Base-by-base conservation (phyloP, 1,140 invertebrate species). In the Aphidius ervi region DNA sequence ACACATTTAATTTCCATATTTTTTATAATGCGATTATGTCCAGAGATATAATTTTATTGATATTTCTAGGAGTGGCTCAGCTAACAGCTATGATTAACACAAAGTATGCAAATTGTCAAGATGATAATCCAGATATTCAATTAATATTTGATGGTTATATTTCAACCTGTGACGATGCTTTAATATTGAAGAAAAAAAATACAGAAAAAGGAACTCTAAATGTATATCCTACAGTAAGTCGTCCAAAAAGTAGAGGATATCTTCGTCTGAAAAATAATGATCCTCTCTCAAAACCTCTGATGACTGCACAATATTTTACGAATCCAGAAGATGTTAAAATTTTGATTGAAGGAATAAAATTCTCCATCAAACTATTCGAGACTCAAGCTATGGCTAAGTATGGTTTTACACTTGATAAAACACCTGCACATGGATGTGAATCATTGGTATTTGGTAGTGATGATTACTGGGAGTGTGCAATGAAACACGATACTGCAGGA, bases 261-360 rank as follows among this genome's bases (percentile, higher is more conserved):
- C 80, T 97, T 5, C 83, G 86, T n/a, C 70, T 97, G 1, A 86
- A 85, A 59, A 91, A 85, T 42, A 82, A 78, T 31, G 88, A 98
- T 77, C 95, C 95, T 0, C 83, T 87, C 9, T 83, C 89, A 3
- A 85, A 90, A 67, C 95, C 95, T 0, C 84, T 89, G 4, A 90
- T 98, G n/a, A 90, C 93, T 74, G 94, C 95, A 0, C 95, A 95
- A 68, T 96, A 96, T 68, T 91, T 96, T 69, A 86, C 89, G 0
- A 86, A 93, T 64, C 86, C 85, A 61, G 85, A 90, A 66, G 92
- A 94, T 64, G 82, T 94, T 9, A 77, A 87, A 63, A 82, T 88
- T 0, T 69, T 94, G 5, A 86, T 88, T 0, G 90, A 93, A 69
- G 92, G 90, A 3, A 92, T 94, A 10, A 86, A 89, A 65, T 87